Evolutionary conservation across 2,888 invertebrate genomes (phyloP), one percentile per base, ranked within the genome.

Genomic region (Scelioninae gen. 1): DNA sequence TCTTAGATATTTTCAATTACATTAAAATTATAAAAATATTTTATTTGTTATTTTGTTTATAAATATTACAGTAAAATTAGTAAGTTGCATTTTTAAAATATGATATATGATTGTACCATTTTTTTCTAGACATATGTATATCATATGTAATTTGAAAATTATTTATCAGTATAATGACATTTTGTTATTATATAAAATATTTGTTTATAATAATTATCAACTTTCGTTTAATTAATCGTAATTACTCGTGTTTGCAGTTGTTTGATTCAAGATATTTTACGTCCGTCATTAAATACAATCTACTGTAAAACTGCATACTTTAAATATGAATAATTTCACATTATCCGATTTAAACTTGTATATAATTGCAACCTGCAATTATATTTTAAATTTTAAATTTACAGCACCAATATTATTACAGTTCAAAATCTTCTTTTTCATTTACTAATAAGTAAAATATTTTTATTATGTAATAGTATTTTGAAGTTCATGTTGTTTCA

Each of bases 131-230:
- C 1, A 4, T 60, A 60, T 29, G n/a, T n/a, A 43, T 13, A 47
- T 11, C 31, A 32, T 32, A 10, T 0, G 4, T 23, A 62, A 31
- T 9, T 47, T 15, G 32, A 47, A 47, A 47, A 47, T 65, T 31
- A 23, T 6, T 34, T 40, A 38, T 40, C 16, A 65, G 49, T 51
- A 29, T 38, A 23, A 65, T 11, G 38, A 31, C 23, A 58, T 23
- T 40, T 58, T 29, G 13, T 47, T 16, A 15, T 23, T 23, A 16
- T 16, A 6, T 5, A 47, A 47, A 47, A 47, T 16, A 47, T 47
- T 15, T 15, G 15, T 16, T 16, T 16, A 47, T 47, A 47, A 15
- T 9, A 16, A 16, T n/a, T n/a, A n/a, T 13, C 15, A 13, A 15
- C 13, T 47, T 47, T 11, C 43, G 5, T 43, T 5, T n/a, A 47